phyloP scores from a whole-genome alignment of 2,797 vertebrate genomes.

The Chaenodraco wilsoni region DNA sequence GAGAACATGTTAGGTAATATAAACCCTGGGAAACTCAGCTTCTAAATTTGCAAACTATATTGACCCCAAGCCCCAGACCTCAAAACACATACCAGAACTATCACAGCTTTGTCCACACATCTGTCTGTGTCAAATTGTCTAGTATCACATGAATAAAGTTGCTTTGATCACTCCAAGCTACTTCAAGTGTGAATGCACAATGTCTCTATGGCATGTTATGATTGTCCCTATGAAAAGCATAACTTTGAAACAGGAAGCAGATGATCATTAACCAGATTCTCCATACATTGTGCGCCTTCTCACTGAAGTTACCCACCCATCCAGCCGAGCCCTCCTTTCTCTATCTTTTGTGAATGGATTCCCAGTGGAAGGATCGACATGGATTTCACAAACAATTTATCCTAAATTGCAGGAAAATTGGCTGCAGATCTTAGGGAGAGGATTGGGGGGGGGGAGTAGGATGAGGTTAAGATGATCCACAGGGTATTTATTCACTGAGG shows the following conservation, averaged over 20 bases:
- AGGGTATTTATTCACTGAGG: constrained; percentile 82
- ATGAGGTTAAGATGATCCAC: constrained; percentile 82
- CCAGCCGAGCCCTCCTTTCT: constrained; percentile 44
- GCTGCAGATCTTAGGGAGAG: constrained; percentile 80
- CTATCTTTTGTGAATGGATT: constrained; percentile 70
- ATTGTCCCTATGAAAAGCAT: constrained; percentile 70
- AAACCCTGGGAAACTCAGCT: constrained; percentile 47
- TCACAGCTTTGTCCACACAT: constrained; percentile 63
- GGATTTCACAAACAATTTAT: constrained; percentile 90
- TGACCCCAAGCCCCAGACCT: constrained; percentile 54
- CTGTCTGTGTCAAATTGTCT: constrained; percentile 57
- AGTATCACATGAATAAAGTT: constrained; percentile 45
- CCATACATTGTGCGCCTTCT: constrained; percentile 60
- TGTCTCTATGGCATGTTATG: constrained; percentile 56
- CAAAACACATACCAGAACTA: constrained; percentile 58
- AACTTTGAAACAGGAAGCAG: constrained; percentile 73
- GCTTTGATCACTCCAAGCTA: constrained; percentile 73
- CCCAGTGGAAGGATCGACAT: constrained; percentile 78
- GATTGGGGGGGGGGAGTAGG: constrained; percentile 38
- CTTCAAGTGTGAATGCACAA: constrained; percentile 68
- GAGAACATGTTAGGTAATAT: constrained; percentile 34
- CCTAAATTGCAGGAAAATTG: constrained; percentile 89
- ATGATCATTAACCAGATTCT: constrained; percentile 75
- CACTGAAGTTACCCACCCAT: constrained; percentile 35
- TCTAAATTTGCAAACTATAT: constrained; percentile 45